Evolutionary conservation across 2,797 vertebrate species (phyloP), one percentile per base, ranked within the genome.

Genomic region (Mionectes olivaceus): DNA sequence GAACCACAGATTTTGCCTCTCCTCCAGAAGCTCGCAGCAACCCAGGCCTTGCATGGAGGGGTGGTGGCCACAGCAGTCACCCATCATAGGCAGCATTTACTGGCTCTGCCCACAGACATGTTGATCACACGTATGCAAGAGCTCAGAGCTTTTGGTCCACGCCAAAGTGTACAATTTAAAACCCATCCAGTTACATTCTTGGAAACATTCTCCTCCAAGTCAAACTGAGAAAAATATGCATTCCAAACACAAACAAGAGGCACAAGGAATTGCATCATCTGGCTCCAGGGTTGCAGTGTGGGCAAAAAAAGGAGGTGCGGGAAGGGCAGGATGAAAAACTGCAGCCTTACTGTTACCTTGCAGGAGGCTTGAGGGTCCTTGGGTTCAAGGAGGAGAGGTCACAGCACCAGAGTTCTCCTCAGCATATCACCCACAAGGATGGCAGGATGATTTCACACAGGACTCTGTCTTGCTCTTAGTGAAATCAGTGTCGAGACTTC

Each of bases 121-220:
- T 9, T 73, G 91, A 79, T 81, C 84, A 83, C 70, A 83, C 0
- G 0, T 22, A 80, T 0, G 0, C 21, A 47, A 87, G 53, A 59
- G 32, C 61, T 78, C 11, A 0, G 79, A 85, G 53, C 47, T 50
- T 35, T 35, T 0, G 10, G 67, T 32, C 76, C 39, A 7, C 8
- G 50, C 67, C 3, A 5, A 85, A 96, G 14, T 17, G 50, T 86
- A 11, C 91, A 93, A 92, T 96, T 95, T 93, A 90, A 94, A 93
- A 90, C 28, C 67, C 91, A 88, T 19, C 23, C 50, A 83, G 50
- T 46, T 73, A 43, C 59, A 88, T 95, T 96, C 85, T 73, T 60
- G 89, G 91, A 95, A 90, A n/a, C 22, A 9, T 41, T 76, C 9
- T 69, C 5, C 65, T 30, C 50, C 47, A 56, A 16, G 61, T 78